phyloP scores from a whole-genome alignment of 1,140 invertebrate genomes.

The Neelides sp. region DNA sequence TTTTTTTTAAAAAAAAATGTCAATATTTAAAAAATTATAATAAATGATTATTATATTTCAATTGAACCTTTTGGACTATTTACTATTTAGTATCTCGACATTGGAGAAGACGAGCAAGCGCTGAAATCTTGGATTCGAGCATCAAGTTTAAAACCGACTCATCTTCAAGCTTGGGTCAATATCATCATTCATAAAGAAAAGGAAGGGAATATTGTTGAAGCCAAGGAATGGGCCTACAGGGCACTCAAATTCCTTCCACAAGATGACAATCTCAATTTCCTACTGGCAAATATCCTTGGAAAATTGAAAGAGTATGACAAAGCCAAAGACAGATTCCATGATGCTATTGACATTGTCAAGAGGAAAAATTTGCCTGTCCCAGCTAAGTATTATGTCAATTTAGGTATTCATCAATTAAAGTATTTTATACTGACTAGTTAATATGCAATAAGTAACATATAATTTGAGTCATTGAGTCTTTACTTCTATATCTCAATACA shows the following conservation, averaged over 20 bases:
- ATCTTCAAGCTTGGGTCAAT: conserved; percentile 81
- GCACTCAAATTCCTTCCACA: conserved; percentile 56
- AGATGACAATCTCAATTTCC: conserved; percentile 65
- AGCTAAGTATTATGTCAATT: conserved; percentile 58
- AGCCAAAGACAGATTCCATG: conserved; percentile 66
- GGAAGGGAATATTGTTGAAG: conserved; percentile 54
- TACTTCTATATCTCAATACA: too few species aligned
- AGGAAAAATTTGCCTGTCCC: conserved; percentile 48
- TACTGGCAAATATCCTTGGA: conserved; percentile 74
- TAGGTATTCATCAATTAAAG: conserved; percentile 49
- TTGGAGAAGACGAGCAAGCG: conserved; percentile 45
- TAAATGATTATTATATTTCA: neutral
- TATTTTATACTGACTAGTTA: neutral
- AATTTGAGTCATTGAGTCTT: neutral
- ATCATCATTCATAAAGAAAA: conserved; percentile 77
- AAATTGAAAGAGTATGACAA: conserved; percentile 60
- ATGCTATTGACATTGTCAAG: conserved; percentile 50
- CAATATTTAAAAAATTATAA: neutral
- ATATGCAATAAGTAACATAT: neutral
- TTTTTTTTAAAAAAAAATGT: neutral
- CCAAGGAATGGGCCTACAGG: conserved; percentile 50
- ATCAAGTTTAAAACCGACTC: conserved; percentile 57
- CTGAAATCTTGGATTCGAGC: conserved; percentile 64
- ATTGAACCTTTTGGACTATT: neutral
- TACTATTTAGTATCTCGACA: conserved; percentile 48